phyloP scores from a whole-genome alignment of 2,888 invertebrate species.

The Drosophila eohydei region DNA sequence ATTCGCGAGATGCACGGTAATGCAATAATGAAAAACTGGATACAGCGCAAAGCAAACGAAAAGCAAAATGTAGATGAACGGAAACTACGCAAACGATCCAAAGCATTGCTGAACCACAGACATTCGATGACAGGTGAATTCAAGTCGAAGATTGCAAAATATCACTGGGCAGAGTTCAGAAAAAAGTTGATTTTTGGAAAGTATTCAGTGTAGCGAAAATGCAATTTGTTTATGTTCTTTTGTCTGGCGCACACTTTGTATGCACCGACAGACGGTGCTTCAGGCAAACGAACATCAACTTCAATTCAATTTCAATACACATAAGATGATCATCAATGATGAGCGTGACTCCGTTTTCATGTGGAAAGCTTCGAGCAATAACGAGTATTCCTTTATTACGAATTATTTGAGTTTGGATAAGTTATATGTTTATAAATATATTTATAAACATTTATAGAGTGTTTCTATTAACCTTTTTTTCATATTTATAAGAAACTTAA shows the following conservation, averaged over 20 bases:
- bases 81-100: rapidly evolving
- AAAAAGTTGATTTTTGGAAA: conserved; percentile 46
- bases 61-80: neutral
- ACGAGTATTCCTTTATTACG: too few relatives aligned
- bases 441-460: too few relatives aligned
- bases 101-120: neutral
- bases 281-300: conserved; percentile 1
- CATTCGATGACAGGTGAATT: conserved; percentile 16
- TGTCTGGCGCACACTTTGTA: conserved; percentile 5
- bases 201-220: conserved; percentile 16
- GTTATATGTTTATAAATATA: too few relatives aligned
- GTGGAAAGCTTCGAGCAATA: too few relatives aligned
- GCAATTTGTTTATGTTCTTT: neutral
- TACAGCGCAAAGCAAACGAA: rapidly evolving
- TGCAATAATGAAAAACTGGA: neutral
- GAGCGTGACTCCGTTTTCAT: neutral
- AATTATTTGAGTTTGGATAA: too few relatives aligned
- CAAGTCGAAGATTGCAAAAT: neutral
- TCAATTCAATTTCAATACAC: neutral
- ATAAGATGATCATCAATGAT: neutral
- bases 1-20: neutral
- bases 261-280: neutral
- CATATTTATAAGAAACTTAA: too few relatives aligned
- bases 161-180: conserved; percentile 53
- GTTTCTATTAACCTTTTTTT: too few relatives aligned